phyloP scores from a whole-genome alignment of 2,113 vertebrate species.

The Mirounga angustirostris region DNA sequence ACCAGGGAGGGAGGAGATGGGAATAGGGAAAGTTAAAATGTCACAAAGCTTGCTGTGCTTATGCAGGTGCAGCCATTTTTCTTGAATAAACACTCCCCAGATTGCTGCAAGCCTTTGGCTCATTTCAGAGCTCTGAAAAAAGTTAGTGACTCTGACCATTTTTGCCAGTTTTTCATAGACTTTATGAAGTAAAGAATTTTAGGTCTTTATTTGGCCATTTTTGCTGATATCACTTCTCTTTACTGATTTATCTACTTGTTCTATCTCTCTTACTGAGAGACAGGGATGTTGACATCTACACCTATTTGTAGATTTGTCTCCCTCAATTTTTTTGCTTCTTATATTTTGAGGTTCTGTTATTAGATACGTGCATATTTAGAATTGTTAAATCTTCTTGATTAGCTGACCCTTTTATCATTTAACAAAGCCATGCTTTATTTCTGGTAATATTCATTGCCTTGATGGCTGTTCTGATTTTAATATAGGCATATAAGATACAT shows the following conservation, averaged over 20 bases:
- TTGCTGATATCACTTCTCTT: background rate
- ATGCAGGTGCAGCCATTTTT: background rate
- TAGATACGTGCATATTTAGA: background rate
- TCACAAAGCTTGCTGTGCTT: background rate
- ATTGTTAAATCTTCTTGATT: background rate
- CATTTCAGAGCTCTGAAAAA: slow-evolving; percentile 15
- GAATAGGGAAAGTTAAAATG: background rate
- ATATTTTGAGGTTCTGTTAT: background rate
- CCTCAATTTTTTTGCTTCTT: background rate
- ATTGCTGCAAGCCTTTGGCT: background rate
- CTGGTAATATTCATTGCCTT: background rate
- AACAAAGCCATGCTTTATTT: background rate
- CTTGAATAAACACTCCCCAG: background rate
- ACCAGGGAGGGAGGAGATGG: background rate
- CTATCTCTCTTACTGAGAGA: background rate
- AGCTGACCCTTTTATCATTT: background rate
- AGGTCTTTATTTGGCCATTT: background rate
- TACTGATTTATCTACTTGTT: background rate
- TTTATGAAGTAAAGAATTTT: background rate
- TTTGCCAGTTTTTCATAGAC: background rate
- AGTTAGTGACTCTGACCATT: background rate
- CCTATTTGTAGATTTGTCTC: background rate
- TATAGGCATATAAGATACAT: background rate
- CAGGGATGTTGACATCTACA: background rate
- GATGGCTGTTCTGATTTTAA: background rate